These are phyloP conservation scores for Alectura lathami DNA, from an alignment of 2,113 vertebrate genomes.

Conservation along the genomic window DNA sequence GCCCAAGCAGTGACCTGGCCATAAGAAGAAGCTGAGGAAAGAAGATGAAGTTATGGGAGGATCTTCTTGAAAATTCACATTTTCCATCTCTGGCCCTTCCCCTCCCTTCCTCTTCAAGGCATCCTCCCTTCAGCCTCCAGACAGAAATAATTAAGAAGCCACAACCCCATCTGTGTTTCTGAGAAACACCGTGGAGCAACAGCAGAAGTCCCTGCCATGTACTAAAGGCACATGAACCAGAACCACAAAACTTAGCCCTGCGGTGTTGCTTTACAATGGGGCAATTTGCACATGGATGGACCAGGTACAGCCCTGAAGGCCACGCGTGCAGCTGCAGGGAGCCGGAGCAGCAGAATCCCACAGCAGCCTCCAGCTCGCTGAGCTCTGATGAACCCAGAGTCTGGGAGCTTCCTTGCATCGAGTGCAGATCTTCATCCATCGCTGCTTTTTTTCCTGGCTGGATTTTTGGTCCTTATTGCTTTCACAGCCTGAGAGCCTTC, in stretches of 20 bases:
- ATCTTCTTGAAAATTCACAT: background rate
- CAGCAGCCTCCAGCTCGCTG: background rate
- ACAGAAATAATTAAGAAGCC: background rate
- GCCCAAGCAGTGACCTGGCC: background rate
- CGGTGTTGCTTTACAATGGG: fast-evolving
- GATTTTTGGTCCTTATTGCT: background rate
- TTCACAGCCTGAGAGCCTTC: background rate
- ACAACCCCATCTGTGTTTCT: background rate
- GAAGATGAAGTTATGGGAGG: background rate
- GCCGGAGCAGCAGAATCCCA: background rate
- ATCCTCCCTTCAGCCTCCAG: background rate
- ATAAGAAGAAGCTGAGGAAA: background rate
- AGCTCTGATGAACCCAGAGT: fast-evolving
- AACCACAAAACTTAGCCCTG: background rate
- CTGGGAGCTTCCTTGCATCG: background rate
- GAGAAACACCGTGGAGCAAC: background rate
- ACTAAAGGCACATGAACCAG: background rate
- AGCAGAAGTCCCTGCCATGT: background rate
- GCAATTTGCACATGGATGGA: fast-evolving
- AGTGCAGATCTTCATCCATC: background rate
- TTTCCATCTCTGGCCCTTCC: background rate
- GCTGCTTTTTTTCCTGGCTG: background rate
- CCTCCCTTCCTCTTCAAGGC: conserved; percentile 6
- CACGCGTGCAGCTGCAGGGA: fast-evolving
- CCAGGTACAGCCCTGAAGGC: background rate